These are phyloP conservation scores for Epirrhoe alternata DNA, from an alignment of 2,888 invertebrate species.

Conservation along the genomic window DNA sequence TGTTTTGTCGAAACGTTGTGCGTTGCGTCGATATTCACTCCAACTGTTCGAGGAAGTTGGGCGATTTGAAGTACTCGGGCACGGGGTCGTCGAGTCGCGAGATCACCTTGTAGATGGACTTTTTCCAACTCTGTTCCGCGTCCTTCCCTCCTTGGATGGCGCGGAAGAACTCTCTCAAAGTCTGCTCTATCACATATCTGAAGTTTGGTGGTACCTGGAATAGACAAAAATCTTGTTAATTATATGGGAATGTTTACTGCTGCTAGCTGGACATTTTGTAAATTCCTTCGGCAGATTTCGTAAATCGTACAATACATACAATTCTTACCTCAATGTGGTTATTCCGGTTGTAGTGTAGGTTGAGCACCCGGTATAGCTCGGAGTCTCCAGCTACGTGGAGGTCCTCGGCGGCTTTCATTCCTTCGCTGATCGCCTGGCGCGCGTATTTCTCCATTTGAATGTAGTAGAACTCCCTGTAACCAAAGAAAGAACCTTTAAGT, in stretches of 20 bases:
- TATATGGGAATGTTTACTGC: background rate
- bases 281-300: background rate
- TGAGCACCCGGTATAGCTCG: constrained; percentile 98
- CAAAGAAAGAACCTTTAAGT: constrained; percentile 41
- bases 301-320: constrained; percentile 22
- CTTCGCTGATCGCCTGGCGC: constrained; percentile 98
- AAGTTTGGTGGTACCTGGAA: constrained; percentile 98
- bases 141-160: constrained; percentile 98
- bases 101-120: constrained; percentile 99
- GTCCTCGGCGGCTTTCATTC: constrained; percentile 96
- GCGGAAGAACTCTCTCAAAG: constrained; percentile 99
- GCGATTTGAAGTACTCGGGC: constrained; percentile 99
- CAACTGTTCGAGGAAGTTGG: constrained; percentile 99
- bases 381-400: constrained; percentile 97
- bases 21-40: constrained; percentile 87
- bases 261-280: too few species aligned
- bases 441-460: constrained; percentile 99
- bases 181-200: constrained; percentile 98
- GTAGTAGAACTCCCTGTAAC: constrained; percentile 99
- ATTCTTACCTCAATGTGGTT: constrained; percentile 95
- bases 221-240: background rate
- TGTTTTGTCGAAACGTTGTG: constrained; percentile 69
- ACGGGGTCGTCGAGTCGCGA: constrained; percentile 99
- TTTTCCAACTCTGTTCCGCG: constrained; percentile 99
- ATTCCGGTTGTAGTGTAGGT: constrained; percentile 99